Percentiles rank a stretch among this genome's conserved stretches.
Conservation (phyloP, 2,113 vertebrate species). For the Puffinus mauretanicus region DNA sequence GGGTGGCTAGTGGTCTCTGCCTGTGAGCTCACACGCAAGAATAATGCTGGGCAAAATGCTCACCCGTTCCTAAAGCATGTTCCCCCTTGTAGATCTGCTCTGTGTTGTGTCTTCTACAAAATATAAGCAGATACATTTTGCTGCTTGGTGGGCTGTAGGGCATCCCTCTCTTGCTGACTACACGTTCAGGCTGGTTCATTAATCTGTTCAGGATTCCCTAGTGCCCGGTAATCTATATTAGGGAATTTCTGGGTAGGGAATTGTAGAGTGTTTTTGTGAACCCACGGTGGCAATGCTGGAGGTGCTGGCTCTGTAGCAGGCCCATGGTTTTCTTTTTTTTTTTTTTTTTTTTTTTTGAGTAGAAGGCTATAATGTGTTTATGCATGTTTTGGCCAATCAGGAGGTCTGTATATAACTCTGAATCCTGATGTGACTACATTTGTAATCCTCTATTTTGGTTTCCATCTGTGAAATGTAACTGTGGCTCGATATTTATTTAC, state of each 20-base stretch:
- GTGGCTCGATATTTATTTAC: not conserved
- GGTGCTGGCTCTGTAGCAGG: not conserved
- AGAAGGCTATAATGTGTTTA: not conserved
- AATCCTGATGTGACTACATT: not conserved
- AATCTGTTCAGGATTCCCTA: not conserved
- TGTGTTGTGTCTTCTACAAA: not conserved
- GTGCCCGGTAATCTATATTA: not conserved
- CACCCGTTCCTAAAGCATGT: fast-evolving
- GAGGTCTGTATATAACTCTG: not conserved
- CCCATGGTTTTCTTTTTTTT: not conserved
- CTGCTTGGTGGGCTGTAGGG: not conserved
- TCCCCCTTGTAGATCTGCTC: not conserved
- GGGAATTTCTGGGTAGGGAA: not conserved
- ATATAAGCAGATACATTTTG: not conserved
- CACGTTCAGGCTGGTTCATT: not conserved
- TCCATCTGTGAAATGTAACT: not conserved
- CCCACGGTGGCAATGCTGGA: not conserved
- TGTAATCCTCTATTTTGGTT: not conserved
- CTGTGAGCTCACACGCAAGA: not conserved
- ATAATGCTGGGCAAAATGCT: not conserved
- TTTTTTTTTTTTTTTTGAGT: not conserved
- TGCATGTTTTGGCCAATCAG: not conserved
- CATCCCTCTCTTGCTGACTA: not conserved
- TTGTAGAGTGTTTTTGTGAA: not conserved
- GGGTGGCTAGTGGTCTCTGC: not conserved